Conservation (phyloP, 2,797 vertebrate species). For the Chaunax sp. region DNA sequence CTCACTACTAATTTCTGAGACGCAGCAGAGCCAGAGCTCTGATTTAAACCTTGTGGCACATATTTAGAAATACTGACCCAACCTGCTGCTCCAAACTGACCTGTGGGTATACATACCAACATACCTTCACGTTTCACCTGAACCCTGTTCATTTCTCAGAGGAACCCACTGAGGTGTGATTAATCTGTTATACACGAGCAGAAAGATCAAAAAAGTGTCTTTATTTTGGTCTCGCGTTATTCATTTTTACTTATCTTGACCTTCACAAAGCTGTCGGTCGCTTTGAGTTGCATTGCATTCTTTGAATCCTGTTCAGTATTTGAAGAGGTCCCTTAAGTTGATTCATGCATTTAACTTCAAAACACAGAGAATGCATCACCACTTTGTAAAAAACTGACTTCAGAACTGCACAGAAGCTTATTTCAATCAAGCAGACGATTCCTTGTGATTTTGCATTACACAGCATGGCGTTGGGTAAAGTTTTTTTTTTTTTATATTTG, state of each 20-base stretch:
- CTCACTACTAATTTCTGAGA: neutral
- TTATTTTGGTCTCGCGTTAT: constrained; percentile 25
- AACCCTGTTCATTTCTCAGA: constrained; percentile 44
- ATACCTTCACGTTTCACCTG: constrained; percentile 36
- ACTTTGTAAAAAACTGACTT: no score
- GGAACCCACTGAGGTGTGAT: constrained; percentile 46
- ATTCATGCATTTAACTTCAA: no score
- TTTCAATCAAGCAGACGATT: no score
- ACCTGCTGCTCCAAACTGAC: constrained; percentile 23
- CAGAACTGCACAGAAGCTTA: no score
- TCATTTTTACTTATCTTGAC: constrained; percentile 31
- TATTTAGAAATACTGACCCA: constrained; percentile 16
- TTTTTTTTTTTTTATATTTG: no score
- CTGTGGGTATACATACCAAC: no score
- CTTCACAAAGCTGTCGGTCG: constrained; percentile 27
- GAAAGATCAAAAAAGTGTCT: constrained; percentile 46
- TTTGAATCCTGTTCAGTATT: no score
- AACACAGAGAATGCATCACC: no score
- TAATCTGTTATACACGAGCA: constrained; percentile 66
- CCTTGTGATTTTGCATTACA: no score
- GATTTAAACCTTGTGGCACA: neutral
- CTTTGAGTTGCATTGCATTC: no score
- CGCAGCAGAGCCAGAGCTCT: neutral
- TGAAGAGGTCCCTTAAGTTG: no score
- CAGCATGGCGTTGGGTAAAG: neutral